Conservation (phyloP, 2,113 vertebrate species). For the Thamnophis sirtalis region DNA sequence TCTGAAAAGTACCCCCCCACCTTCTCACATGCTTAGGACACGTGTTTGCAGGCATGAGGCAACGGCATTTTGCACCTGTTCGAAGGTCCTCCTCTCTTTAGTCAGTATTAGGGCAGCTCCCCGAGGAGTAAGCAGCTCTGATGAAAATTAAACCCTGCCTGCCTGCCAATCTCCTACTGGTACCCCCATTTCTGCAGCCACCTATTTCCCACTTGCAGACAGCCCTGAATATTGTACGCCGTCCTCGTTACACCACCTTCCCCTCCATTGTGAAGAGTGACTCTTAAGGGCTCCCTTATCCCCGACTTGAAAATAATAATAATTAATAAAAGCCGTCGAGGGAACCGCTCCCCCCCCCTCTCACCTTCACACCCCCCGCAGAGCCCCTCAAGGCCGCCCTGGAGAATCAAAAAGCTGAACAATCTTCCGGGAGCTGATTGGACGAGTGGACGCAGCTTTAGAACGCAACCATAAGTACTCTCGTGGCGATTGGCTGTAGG, state of each 20-base stretch:
- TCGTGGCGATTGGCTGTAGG: rapidly evolving
- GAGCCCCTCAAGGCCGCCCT: rapidly evolving
- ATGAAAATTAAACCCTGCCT: neutral
- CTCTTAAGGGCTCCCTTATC: no score
- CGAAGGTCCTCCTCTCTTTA: neutral
- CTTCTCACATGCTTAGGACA: neutral
- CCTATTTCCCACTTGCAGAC: neutral
- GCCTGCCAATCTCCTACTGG: no score
- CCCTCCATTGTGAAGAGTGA: neutral
- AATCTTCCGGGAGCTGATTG: neutral
- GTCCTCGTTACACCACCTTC: neutral
- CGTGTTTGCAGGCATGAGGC: neutral
- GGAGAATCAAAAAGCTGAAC: neutral
- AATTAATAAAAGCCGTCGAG: neutral
- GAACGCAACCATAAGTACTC: rapidly evolving
- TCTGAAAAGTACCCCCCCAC: neutral
- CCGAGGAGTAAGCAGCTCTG: neutral
- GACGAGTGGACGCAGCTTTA: rapidly evolving
- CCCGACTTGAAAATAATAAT: neutral
- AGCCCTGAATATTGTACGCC: neutral
- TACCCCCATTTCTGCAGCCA: no score
- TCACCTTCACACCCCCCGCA: constrained; percentile 34
- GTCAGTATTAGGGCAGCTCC: neutral
- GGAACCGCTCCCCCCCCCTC: neutral
- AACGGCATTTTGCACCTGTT: neutral